Percentiles rank a stretch among this genome's conserved stretches.
Evolutionary conservation across 1,140 invertebrate genomes (phyloP).

Genomic region (Diachasma alloeum): DNA sequence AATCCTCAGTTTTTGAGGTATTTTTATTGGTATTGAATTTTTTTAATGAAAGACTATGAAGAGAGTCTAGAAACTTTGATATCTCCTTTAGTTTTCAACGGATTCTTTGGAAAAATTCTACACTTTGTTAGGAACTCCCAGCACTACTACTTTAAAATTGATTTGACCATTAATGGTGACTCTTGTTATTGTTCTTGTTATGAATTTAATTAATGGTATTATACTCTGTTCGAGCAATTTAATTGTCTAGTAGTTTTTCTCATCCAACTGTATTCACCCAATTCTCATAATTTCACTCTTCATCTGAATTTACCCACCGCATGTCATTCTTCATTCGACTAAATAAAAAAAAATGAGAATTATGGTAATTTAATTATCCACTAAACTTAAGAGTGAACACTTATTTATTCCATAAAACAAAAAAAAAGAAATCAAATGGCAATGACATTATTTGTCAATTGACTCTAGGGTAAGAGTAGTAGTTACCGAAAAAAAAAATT

Average conservation of each 20-base stretch:
- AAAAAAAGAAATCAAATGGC: background rate
- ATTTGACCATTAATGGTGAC: background rate
- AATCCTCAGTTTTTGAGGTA: background rate
- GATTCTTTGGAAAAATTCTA: too few species aligned
- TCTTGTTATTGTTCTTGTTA: slow-evolving; percentile 11
- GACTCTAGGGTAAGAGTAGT: background rate
- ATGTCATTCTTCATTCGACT: background rate
- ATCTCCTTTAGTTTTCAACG: too few species aligned
- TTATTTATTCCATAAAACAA: background rate
- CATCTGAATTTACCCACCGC: background rate
- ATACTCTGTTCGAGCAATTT: background rate
- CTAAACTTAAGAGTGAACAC: background rate
- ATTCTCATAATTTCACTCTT: background rate
- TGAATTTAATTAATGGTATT: background rate
- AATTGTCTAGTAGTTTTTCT: background rate
- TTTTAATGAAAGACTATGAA: too few species aligned
- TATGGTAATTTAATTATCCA: background rate
- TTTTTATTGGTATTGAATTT: too few species aligned
- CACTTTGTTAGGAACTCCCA: too few species aligned
- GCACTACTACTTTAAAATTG: background rate
- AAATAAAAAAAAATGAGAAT: background rate
- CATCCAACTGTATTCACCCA: background rate
- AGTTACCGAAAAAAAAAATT: background rate
- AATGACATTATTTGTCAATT: background rate
- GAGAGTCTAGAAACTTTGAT: too few species aligned